phyloP scores from a whole-genome alignment of 2,113 vertebrate genomes.

The Hippocampus barbouri region DNA sequence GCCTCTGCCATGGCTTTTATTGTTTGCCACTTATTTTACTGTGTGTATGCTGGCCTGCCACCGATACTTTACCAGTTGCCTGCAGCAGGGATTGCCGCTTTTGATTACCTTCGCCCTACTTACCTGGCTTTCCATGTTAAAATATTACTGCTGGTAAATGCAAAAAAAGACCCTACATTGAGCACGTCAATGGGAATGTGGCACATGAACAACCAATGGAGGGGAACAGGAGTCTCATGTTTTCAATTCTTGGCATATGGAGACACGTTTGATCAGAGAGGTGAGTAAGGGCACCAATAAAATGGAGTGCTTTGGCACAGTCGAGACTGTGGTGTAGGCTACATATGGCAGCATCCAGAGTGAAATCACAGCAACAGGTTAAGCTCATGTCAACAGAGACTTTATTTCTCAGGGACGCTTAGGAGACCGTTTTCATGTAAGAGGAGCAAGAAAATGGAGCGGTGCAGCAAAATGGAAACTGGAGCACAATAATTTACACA shows the following conservation, averaged over 20 bases:
- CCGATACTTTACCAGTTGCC: not conserved
- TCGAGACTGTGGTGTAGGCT: not conserved
- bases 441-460: not conserved
- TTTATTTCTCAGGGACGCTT: too few species aligned
- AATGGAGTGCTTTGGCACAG: too few species aligned
- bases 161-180: too few species aligned
- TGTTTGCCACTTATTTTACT: not conserved
- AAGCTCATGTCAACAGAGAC: not conserved
- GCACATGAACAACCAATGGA: too few species aligned
- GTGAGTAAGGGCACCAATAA: too few species aligned
- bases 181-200: too few species aligned
- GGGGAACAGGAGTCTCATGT: too few species aligned
- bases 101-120: not conserved
- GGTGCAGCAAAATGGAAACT: not conserved
- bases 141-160: too few species aligned
- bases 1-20: not conserved
- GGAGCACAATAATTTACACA: too few species aligned
- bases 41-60: not conserved
- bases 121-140: not conserved
- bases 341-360: not conserved
- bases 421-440: not conserved
- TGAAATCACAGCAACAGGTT: not conserved
- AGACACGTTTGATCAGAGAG: too few species aligned
- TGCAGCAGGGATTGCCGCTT: not conserved
- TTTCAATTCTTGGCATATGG: too few species aligned